phyloP scores from a whole-genome alignment of 2,113 vertebrate genomes.

The Gracilinanus agilis region DNA sequence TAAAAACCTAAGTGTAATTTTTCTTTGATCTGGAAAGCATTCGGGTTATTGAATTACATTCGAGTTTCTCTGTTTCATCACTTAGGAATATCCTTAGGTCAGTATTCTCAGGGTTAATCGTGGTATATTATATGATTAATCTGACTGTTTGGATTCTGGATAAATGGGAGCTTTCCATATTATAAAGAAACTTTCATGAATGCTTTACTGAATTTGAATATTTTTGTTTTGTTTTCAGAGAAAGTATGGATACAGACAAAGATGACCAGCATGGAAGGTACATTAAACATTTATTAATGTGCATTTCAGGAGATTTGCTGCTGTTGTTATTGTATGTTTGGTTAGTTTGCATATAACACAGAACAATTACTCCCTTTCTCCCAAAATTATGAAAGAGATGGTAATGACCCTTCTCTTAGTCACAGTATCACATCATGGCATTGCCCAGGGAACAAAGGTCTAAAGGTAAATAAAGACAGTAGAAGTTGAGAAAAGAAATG shows the following conservation, averaged over 20 bases:
- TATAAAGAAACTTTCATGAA: neutral
- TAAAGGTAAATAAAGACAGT: neutral
- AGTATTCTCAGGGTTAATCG: neutral
- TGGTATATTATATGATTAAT: neutral
- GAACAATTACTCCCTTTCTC: neutral
- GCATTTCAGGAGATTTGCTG: neutral
- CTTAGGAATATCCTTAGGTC: neutral
- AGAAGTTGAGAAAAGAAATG: neutral
- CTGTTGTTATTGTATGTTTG: constrained; percentile 34
- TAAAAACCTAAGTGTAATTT: neutral
- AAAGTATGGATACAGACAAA: constrained; percentile 98
- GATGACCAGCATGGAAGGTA: constrained; percentile 97
- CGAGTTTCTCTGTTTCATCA: neutral
- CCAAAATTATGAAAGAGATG: neutral
- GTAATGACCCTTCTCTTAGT: neutral
- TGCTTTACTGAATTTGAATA: neutral
- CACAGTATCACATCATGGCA: neutral
- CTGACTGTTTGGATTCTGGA: constrained; percentile 59
- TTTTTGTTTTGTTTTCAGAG: constrained; percentile 84
- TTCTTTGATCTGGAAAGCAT: constrained; percentile 13
- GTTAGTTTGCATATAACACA: neutral
- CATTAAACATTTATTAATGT: constrained; percentile 43
- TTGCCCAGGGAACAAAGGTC: neutral
- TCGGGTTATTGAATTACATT: neutral
- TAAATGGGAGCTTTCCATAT: constrained; percentile 62